phyloP scores from a whole-genome alignment of 2,888 invertebrate genomes.

The Stenurella melanura region DNA sequence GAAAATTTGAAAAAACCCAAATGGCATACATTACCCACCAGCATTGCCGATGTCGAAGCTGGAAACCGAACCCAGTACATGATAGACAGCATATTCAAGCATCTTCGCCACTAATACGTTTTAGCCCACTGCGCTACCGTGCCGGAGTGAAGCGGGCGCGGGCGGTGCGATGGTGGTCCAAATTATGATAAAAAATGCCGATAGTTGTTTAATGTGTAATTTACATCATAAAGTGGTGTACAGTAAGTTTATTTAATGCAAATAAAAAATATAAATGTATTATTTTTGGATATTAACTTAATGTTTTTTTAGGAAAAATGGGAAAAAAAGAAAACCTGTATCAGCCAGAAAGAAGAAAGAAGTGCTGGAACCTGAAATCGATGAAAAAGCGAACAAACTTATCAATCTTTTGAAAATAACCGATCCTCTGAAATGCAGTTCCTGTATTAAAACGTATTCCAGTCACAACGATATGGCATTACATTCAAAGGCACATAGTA shows the following conservation, averaged over 20 bases:
- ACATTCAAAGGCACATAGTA: conserved; percentile 64
- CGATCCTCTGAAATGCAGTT: conserved; percentile 74
- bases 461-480: conserved; percentile 62
- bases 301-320: conserved; percentile 16
- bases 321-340: background rate
- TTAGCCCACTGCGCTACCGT: too few relatives aligned
- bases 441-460: conserved; percentile 75
- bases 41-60: too few relatives aligned
- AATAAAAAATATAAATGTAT: background rate
- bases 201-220: background rate
- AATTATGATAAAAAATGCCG: too few relatives aligned
- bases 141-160: too few relatives aligned
- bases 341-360: conserved; percentile 45
- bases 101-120: too few relatives aligned
- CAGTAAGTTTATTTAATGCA: background rate
- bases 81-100: too few relatives aligned
- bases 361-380: conserved; percentile 42
- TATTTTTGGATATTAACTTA: conserved; percentile 8
- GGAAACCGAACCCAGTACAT: too few relatives aligned
- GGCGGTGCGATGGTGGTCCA: too few relatives aligned
- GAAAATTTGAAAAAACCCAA: too few relatives aligned
- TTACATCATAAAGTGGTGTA: background rate
- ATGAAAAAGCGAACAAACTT: conserved; percentile 44
- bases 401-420: conserved; percentile 54
- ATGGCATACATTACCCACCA: too few relatives aligned